Conservation (phyloP, 1,140 invertebrate species). For the Cotesia typhae region DNA sequence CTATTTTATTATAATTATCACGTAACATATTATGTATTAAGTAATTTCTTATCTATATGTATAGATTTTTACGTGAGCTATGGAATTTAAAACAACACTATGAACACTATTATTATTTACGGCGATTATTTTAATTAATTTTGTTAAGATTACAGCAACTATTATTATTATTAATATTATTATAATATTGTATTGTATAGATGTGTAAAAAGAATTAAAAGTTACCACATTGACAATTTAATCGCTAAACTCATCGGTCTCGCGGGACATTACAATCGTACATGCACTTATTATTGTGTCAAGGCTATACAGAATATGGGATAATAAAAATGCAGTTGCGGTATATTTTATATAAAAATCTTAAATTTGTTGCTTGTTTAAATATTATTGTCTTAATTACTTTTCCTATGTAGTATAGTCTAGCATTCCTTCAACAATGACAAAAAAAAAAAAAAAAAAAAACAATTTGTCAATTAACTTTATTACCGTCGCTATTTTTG, state of each 20-base stretch:
- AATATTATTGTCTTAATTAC: constrained; percentile 5
- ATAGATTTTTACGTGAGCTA: no score
- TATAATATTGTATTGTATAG: neutral
- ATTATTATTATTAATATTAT: neutral
- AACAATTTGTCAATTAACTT: no score
- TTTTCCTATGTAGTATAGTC: neutral
- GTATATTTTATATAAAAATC: constrained; percentile 38
- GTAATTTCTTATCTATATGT: no score
- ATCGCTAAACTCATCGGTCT: constrained; percentile 5
- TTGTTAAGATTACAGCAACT: neutral
- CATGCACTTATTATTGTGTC: constrained; percentile 16
- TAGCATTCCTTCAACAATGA: neutral
- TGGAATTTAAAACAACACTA: no score
- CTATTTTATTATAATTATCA: no score
- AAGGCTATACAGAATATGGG: constrained; percentile 21
- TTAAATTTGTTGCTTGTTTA: constrained; percentile 19
- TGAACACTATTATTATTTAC: no score
- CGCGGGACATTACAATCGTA: neutral
- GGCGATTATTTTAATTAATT: no score
- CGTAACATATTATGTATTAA: no score
- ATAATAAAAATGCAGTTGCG: constrained; percentile 28
- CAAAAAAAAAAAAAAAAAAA: neutral
- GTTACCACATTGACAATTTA: neutral
- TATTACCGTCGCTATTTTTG: no score
- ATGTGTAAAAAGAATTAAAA: neutral